Percentiles rank a stretch among this genome's conserved stretches.
These are phyloP conservation scores for Troides aeacus DNA, from an alignment of 2,888 invertebrate species.

Conservation along the genomic window DNA sequence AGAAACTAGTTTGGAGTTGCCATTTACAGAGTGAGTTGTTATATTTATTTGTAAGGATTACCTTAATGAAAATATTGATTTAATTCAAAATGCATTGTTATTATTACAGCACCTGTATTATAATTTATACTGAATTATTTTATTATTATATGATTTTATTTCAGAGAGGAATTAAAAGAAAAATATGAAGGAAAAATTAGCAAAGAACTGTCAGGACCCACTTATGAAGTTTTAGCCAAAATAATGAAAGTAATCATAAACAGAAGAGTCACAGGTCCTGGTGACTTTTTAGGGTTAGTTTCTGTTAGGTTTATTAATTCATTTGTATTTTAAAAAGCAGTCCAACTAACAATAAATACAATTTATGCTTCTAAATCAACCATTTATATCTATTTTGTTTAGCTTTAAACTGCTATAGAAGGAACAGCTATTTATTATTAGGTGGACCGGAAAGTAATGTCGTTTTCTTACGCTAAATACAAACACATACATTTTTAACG, in stretches of 20 bases:
- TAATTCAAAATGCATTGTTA: no score
- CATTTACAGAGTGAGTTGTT: slow-evolving; percentile 90
- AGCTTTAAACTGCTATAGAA: no score
- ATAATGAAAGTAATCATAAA: slow-evolving; percentile 98
- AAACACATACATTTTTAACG: no score
- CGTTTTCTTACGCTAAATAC: no score
- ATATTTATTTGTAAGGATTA: background rate
- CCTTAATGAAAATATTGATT: background rate
- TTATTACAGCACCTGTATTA: no score
- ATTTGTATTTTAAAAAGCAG: background rate
- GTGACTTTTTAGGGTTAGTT: slow-evolving; percentile 91
- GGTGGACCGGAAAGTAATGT: no score
- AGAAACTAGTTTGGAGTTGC: slow-evolving; percentile 93
- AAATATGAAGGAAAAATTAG: slow-evolving; percentile 96
- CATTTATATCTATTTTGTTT: no score
- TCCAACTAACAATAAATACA: no score
- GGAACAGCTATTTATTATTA: no score
- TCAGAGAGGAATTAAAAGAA: slow-evolving; percentile 91
- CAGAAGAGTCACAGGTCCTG: slow-evolving; percentile 96
- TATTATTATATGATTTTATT: slow-evolving; percentile 35
- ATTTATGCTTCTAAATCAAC: background rate
- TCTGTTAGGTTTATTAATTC: background rate
- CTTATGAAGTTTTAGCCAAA: slow-evolving; percentile 96
- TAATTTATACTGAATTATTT: no score
- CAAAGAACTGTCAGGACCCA: slow-evolving; percentile 94